These are phyloP conservation scores for Glyphotaelius pellucidus DNA, from an alignment of 2,888 invertebrate genomes.

Conservation along the genomic window DNA sequence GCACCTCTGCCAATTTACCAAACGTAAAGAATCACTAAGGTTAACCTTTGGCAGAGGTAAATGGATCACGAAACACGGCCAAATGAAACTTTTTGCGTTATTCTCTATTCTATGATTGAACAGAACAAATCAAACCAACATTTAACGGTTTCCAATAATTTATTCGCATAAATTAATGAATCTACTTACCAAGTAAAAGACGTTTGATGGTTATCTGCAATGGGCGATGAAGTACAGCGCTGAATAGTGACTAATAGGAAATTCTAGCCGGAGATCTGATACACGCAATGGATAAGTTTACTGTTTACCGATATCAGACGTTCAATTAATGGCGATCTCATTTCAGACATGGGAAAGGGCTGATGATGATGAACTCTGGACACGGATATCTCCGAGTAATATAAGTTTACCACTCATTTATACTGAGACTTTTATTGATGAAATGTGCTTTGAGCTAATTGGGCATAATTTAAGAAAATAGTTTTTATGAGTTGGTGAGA, in stretches of 20 bases:
- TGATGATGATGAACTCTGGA: neutral
- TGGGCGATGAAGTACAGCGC: neutral
- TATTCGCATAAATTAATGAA: neutral
- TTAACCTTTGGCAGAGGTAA: too few species aligned
- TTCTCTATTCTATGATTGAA: too few species aligned
- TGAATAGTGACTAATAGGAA: constrained; percentile 38
- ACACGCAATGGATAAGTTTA: constrained; percentile 22
- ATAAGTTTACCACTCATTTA: neutral
- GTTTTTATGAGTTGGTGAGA: too few species aligned
- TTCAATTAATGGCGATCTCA: neutral
- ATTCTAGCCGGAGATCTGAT: neutral
- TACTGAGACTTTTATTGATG: neutral
- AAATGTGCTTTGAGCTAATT: neutral
- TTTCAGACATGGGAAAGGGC: constrained; percentile 8
- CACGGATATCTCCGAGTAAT: neutral
- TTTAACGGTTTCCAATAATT: constrained; percentile 13
- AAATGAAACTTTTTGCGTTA: too few species aligned
- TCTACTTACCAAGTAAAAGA: neutral
- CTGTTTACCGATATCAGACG: neutral
- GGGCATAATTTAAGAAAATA: neutral
- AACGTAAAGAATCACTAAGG: too few species aligned
- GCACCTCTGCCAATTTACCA: too few species aligned
- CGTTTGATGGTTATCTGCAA: neutral
- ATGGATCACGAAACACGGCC: too few species aligned
- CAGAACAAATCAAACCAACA: neutral